These are phyloP conservation scores for Pseudorasbora parva DNA, from an alignment of 2,113 vertebrate genomes.

Conservation along the genomic window DNA sequence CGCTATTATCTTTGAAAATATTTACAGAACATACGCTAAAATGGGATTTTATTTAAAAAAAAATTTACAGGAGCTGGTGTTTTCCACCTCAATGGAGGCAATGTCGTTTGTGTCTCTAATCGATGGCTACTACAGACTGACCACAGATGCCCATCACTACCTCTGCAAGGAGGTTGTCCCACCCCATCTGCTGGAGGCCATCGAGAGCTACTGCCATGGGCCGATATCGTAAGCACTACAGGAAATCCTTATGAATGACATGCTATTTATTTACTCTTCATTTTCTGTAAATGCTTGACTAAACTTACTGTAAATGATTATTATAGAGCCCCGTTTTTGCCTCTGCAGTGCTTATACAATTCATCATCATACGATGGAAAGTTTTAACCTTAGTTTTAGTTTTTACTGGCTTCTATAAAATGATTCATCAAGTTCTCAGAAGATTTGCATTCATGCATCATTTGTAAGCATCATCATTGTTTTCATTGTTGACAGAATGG, in stretches of 20 bases:
- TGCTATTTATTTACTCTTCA: no score
- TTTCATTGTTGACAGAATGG: slow-evolving; percentile 81
- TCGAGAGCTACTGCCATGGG: slow-evolving; percentile 93
- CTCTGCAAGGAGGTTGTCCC: slow-evolving; percentile 95
- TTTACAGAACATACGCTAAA: not conserved
- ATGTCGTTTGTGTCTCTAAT: slow-evolving; percentile 94
- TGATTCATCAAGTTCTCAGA: not conserved
- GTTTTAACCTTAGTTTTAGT: no score
- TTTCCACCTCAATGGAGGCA: slow-evolving; percentile 86
- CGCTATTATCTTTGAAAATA: slow-evolving; percentile 11
- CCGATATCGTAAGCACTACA: slow-evolving; percentile 88
- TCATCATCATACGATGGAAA: no score
- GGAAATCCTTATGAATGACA: not conserved
- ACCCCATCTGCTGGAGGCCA: slow-evolving; percentile 88
- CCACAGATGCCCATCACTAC: slow-evolving; percentile 93
- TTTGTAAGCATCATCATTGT: not conserved
- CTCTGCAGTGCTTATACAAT: no score
- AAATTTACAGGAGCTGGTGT: slow-evolving; percentile 87
- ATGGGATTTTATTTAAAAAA: no score
- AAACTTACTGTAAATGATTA: not conserved
- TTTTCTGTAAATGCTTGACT: not conserved
- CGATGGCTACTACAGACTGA: slow-evolving; percentile 95
- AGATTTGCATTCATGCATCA: not conserved
- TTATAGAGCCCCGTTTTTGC: not conserved
- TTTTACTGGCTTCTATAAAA: not conserved